Evolutionary conservation across 2,888 invertebrate genomes (phyloP), one percentile per base, ranked within the genome.

Genomic region (Meteorus cinctellus): DNA sequence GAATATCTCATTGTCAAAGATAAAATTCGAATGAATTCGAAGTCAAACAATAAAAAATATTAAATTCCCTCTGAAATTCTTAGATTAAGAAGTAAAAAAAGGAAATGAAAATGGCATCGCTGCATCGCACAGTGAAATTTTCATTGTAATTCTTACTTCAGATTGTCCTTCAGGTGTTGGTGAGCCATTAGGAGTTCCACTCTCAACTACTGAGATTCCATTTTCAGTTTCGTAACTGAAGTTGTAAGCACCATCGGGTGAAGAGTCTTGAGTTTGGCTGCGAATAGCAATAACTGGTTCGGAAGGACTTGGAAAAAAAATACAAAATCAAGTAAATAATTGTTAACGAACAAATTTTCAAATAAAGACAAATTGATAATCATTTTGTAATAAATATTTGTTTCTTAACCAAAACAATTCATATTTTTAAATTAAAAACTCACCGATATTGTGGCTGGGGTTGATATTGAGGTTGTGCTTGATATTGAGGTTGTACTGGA

Each of bases 151-250:
- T 73, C 59, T 67, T 60, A 86, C 86, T 84, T 88, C 85, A 68
- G 81, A 77, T 79, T 82, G 84, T 72, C 85, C 87, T 59, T 85
- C 87, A 0, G 82, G 81, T 19, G 82, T 81, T 14, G 81, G 76
- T 10, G 79, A 80, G 5, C 72, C 72, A 79, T 86, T 86, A 1
- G 88, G 84, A 19, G 83, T 83, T 75, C 88, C 88, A n/a, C 75
- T 85, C 78, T 87, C 88, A 0, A 84, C 81, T 0, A 84, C 88
- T 1, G 87, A 86, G 75, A 89, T 89, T 69, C 89, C 89, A 77
- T 89, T 89, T 16, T 86, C 89, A 36, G 89, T 89, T 69, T 89
- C 88, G 79, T 89, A 89, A 72, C 87, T 87, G 81, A 79, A 89
- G 4, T 73, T 80, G 70, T 88, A 88, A 70, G 87, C 82, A 65